phyloP scores from a whole-genome alignment of 2,797 vertebrate genomes.

The Phalanger gymnotis region DNA sequence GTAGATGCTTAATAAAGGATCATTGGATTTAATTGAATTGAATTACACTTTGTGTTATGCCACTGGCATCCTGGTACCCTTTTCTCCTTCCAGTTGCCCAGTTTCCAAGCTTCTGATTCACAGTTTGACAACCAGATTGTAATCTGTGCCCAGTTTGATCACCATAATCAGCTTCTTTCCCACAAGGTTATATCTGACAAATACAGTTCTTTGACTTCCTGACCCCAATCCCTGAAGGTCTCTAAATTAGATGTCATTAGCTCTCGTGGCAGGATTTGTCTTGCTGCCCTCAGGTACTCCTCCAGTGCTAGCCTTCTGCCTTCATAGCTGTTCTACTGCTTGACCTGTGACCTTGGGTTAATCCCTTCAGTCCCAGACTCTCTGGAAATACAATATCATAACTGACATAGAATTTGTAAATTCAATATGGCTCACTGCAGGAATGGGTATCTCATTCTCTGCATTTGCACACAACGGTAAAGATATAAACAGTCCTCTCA shows the following conservation, averaged over 20 bases:
- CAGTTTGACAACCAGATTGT: not conserved
- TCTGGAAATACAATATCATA: not conserved
- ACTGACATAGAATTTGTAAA: not conserved
- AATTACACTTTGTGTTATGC: not conserved
- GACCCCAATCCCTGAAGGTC: not conserved
- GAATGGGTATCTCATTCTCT: not conserved
- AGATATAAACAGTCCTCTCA: not conserved
- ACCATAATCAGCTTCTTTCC: not conserved
- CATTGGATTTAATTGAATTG: not conserved
- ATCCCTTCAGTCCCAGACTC: not conserved
- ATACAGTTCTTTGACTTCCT: not conserved
- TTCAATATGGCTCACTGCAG: not conserved
- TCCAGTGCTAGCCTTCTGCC: not conserved
- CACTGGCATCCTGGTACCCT: not conserved
- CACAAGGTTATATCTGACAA: not conserved
- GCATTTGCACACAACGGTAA: not conserved
- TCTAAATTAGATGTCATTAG: not conserved
- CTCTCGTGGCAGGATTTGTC: not conserved
- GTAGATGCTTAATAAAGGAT: not conserved
- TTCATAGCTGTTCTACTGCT: not conserved
- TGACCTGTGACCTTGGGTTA: not conserved
- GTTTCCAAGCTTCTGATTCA: not conserved
- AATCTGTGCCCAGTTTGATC: not conserved
- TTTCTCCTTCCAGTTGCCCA: not conserved
- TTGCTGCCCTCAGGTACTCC: not conserved